Conservation (phyloP, 2,113 vertebrate genomes). For the Ammodytes marinus region DNA sequence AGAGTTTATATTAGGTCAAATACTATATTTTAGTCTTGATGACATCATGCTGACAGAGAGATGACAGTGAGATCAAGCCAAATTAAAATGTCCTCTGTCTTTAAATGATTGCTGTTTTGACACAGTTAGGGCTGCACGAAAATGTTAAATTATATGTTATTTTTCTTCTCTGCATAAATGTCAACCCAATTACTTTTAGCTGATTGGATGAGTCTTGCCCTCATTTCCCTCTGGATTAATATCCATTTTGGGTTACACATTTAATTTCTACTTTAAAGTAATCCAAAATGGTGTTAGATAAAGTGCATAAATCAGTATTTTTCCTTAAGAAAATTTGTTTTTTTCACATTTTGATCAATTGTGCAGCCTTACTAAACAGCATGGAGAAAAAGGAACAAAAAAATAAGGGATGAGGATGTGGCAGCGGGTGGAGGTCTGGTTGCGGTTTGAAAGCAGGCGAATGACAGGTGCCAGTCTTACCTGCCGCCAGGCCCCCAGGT, state of each 20-base stretch:
- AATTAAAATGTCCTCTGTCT: slow-evolving; percentile 59
- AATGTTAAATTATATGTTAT: background rate
- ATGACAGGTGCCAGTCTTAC: slow-evolving; percentile 85
- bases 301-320: background rate
- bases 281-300: background rate
- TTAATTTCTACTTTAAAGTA: background rate
- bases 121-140: slow-evolving; percentile 72
- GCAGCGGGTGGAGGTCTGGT: slow-evolving; percentile 77
- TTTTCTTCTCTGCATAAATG: slow-evolving; percentile 2
- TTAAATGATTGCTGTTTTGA: slow-evolving; percentile 61
- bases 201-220: background rate
- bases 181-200: background rate
- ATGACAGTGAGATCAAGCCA: slow-evolving; percentile 82
- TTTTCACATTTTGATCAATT: background rate
- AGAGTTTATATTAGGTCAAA: slow-evolving; percentile 9
- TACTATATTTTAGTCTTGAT: slow-evolving; percentile 55
- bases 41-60: slow-evolving; percentile 79
- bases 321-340: background rate
- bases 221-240: background rate
- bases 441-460: slow-evolving; percentile 74
- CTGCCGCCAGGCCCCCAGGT: slow-evolving; percentile 87
- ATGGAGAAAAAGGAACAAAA: slow-evolving; percentile 57
- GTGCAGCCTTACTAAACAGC: slow-evolving; percentile 76
- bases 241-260: background rate
- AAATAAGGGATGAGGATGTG: slow-evolving; percentile 80